Conservation (phyloP, 2,113 vertebrate genomes). For the Cheirogaleus medius region DNA sequence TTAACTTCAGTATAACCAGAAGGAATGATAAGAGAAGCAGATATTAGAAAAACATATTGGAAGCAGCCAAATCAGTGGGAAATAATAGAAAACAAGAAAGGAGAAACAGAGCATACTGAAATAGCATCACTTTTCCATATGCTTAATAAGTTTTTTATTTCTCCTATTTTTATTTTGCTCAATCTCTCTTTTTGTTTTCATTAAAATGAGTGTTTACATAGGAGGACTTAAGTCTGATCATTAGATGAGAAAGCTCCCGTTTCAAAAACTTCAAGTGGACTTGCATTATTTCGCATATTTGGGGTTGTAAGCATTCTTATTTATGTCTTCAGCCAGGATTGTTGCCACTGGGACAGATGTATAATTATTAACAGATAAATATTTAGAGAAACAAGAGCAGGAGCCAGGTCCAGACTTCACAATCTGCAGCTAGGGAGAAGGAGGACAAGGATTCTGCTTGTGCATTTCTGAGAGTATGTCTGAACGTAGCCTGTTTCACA, state of each 20-base stretch:
- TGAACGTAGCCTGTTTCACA: constrained; percentile 31
- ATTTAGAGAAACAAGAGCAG: constrained; percentile 9
- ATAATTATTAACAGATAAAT: constrained; percentile 46
- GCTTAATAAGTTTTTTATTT: no score
- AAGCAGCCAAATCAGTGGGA: neutral
- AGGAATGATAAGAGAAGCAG: neutral
- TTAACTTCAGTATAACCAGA: neutral
- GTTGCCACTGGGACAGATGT: neutral
- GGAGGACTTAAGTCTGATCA: neutral
- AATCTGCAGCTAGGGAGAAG: constrained; percentile 10
- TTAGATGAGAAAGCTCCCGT: neutral
- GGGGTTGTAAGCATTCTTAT: neutral
- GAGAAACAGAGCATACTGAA: neutral
- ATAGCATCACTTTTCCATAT: neutral
- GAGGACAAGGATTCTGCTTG: constrained; percentile 3
- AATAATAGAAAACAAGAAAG: neutral
- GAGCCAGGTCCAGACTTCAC: constrained; percentile 20
- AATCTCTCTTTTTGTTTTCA: no score
- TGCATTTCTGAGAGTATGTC: neutral
- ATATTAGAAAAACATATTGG: neutral
- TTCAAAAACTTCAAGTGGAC: constrained; percentile 51
- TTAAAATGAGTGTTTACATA: neutral
- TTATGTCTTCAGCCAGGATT: constrained; percentile 47
- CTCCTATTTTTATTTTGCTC: no score
- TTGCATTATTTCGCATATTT: constrained; percentile 25